A percentile compares a stretch with the other conserved stretches of the same genome.
phyloP scores from a whole-genome alignment of 2,113 vertebrate genomes.

The Elephantulus edwardii region DNA sequence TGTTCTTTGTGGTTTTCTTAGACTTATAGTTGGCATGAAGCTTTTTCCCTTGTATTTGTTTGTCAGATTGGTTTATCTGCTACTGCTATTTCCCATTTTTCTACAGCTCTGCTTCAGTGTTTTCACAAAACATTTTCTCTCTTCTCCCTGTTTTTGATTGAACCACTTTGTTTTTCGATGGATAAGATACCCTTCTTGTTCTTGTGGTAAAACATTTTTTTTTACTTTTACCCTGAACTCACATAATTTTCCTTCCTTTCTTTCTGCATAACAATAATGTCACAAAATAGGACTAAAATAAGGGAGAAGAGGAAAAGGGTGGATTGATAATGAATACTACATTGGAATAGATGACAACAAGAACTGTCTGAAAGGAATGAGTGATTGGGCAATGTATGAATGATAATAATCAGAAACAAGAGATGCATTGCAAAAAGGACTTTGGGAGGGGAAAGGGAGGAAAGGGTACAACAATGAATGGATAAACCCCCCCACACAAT shows the following conservation, averaged over 20 bases:
- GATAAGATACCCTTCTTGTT: not conserved
- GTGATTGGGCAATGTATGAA: no score
- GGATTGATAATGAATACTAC: no score
- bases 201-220: not conserved
- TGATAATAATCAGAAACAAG: no score
- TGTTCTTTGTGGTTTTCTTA: not conserved
- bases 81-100: not conserved
- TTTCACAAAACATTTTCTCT: not conserved
- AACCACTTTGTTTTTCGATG: not conserved
- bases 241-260: not conserved
- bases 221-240: not conserved
- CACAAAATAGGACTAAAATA: no score
- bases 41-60: not conserved
- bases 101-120: not conserved
- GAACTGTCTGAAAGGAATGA: no score
- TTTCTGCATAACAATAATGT: no score
- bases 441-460: no score
- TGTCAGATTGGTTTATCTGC: not conserved
- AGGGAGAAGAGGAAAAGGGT: no score
- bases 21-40: not conserved
- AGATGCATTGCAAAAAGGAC: no score
- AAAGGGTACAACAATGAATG: no score
- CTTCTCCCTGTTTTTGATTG: not conserved
- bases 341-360: no score
- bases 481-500: no score